Base-by-base conservation (phyloP, 2,113 vertebrate species). In the Dolichallabes microphthalmus region DNA sequence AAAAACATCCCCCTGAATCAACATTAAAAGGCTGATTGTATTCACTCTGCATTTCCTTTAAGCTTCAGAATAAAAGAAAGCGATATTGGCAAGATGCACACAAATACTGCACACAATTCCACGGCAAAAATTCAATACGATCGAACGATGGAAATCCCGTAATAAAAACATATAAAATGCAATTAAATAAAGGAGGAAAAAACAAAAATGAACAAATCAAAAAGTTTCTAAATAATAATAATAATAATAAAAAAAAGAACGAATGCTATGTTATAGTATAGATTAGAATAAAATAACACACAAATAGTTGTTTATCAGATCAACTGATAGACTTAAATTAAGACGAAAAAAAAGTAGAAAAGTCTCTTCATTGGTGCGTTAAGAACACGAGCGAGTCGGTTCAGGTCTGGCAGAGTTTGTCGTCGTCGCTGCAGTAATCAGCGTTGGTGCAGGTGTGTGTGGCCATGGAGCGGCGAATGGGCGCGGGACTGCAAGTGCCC, bases 261-360 rank as follows among this genome's bases (percentile, higher is more conserved):
- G 82, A 82, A 86, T 82, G 80, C 88, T 85, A 83, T 76, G 86
- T 90, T 79, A 75, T 68, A 85, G 90, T 85, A 79, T 66, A 52
- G 60, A 87, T 85, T 45, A 86, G 75, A 88, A 30, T 83, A 63
- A 82, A 15, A 6, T 13, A 77, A n/a, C 83, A 73, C 71, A 82
- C 77, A 87, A 25, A 12, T 76, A 85, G 74, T 27, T 84, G 86
- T 87, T 89, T 66, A 93, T 95, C 93, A 95, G 93, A 83, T 95
- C 94, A 95, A 95, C 93, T 94, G 93, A 95, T 92, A 86, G 89
- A 92, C 89, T 91, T 90, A 45, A 90, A 85, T 94, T 93, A 91
- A 89, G 88, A 89, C 89, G 90, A 32, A 92, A 58, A 88, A 77
- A 39, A 91, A 76, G 85, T 91, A 93, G 89, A 87, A 80, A 78